Conservation (phyloP, 2,797 vertebrate genomes). For the Muraenolepis orangiensis region DNA sequence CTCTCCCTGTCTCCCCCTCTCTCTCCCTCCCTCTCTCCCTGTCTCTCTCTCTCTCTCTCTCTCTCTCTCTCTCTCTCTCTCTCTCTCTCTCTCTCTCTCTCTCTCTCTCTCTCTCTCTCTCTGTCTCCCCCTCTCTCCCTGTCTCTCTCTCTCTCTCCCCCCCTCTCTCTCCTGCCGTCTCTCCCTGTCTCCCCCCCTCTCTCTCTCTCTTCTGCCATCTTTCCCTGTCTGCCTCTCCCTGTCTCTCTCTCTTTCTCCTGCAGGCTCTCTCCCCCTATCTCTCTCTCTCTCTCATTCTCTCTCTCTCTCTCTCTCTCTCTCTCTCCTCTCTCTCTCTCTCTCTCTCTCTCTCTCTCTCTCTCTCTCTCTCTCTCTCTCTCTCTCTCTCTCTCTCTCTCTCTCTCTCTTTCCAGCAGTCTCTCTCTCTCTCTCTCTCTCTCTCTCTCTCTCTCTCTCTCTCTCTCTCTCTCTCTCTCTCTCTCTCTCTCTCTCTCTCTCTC, state of each 20-base stretch:
- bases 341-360: conserved; percentile 30
- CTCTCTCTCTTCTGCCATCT: conserved; percentile 53
- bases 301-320: conserved; percentile 59
- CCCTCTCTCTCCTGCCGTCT: conserved; percentile 49
- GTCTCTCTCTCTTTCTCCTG: not conserved
- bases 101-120: conserved; percentile 43
- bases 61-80: conserved; percentile 35
- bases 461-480: conserved; percentile 17
- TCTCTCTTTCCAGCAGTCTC: conserved; percentile 55
- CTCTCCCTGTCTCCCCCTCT: conserved; percentile 48
- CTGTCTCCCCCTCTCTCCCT: conserved; percentile 37
- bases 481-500: conserved; percentile 58
- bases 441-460: conserved; percentile 30
- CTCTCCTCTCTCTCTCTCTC: conserved; percentile 48
- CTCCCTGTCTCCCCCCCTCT: conserved; percentile 48
- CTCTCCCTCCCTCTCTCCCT: conserved; percentile 8
- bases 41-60: conserved; percentile 42
- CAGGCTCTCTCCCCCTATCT: conserved; percentile 43
- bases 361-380: conserved; percentile 39
- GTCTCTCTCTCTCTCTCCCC: conserved; percentile 35
- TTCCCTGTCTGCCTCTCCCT: conserved; percentile 50
- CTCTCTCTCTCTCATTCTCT: conserved; percentile 10
- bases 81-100: conserved; percentile 16
- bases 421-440: conserved; percentile 45
- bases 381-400: conserved; percentile 50